Evolutionary conservation across 1,140 invertebrate species (phyloP).

Genomic region (Gonioctena quinquepunctata): DNA sequence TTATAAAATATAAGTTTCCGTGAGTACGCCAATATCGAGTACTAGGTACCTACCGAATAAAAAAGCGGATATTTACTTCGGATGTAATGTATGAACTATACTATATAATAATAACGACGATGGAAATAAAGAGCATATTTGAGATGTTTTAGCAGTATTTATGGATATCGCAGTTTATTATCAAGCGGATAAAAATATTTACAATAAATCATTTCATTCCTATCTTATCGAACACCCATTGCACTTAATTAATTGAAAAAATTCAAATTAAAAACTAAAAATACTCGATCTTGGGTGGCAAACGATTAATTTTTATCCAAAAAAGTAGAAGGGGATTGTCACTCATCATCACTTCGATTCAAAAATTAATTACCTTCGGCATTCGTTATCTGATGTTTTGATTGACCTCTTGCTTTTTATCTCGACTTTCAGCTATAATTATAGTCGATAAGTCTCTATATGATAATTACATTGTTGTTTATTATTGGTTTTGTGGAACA

Average conservation of each 20-base stretch:
- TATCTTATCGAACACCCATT: background rate
- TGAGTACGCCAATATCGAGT: no score
- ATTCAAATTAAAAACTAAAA: background rate
- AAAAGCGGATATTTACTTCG: no score
- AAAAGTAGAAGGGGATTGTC: background rate
- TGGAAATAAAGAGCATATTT: no score
- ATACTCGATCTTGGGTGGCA: constrained; percentile 8
- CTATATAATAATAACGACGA: no score
- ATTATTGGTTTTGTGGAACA: background rate
- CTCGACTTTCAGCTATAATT: constrained; percentile 1
- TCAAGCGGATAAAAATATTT: no score
- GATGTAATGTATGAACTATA: no score
- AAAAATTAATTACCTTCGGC: constrained; percentile 10
- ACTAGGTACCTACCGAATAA: no score
- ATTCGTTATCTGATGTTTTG: background rate
- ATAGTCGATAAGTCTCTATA: background rate
- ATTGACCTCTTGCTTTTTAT: background rate
- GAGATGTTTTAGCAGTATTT: no score
- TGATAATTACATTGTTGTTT: background rate
- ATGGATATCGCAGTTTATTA: no score
- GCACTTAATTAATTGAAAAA: background rate
- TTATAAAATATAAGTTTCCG: no score
- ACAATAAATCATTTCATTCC: background rate
- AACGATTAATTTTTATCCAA: background rate
- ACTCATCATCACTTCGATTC: background rate